A percentile compares a stretch with the other conserved stretches of the same genome.
These are phyloP conservation scores for Dufourea novaeangliae DNA, from an alignment of 1,140 invertebrate genomes.

Conservation along the genomic window DNA sequence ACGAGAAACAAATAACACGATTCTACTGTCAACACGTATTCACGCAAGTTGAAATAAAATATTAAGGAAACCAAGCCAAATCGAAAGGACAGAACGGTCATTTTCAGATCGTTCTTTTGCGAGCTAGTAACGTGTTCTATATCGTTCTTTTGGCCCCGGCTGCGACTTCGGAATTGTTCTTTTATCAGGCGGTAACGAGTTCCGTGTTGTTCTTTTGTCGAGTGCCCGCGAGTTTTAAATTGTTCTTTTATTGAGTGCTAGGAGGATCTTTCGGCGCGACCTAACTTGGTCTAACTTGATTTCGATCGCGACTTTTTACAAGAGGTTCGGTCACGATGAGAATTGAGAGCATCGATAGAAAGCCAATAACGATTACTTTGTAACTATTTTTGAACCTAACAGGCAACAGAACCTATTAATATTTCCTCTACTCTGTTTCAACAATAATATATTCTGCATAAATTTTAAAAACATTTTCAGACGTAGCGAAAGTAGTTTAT, in stretches of 20 bases:
- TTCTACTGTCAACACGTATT: no score
- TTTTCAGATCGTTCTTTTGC: constrained; percentile 2
- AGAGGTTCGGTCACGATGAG: neutral
- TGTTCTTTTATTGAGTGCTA: constrained; percentile 2
- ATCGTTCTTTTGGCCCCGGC: neutral
- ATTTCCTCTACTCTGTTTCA: no score
- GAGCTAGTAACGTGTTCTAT: neutral
- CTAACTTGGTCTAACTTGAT: neutral
- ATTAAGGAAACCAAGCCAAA: neutral
- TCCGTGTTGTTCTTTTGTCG: neutral
- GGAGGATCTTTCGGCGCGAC: neutral
- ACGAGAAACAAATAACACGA: no score
- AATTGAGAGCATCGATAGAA: neutral
- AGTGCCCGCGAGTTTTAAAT: neutral
- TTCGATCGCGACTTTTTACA: neutral
- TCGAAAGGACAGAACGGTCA: neutral
- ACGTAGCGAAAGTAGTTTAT: neutral
- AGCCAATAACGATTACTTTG: neutral
- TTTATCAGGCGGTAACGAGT: constrained; percentile 5
- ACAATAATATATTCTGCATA: neutral
- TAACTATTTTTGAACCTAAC: neutral
- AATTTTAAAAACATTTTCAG: neutral
- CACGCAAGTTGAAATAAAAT: neutral
- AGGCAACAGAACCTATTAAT: no score
- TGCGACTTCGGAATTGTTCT: neutral